phyloP scores from a whole-genome alignment of 2,888 invertebrate species.

The Perizoma flavofasciatum region DNA sequence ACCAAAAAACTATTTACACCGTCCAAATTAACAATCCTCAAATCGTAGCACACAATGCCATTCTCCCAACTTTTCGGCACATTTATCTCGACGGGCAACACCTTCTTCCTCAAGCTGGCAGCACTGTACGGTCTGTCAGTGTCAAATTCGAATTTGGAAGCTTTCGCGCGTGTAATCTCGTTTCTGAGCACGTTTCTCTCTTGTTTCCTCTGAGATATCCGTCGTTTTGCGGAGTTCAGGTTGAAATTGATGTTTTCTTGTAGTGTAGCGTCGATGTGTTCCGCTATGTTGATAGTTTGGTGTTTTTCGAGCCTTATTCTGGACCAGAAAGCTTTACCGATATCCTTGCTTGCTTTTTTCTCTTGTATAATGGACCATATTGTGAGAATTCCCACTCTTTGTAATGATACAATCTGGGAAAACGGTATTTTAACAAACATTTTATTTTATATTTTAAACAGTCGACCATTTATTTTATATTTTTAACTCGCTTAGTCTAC shows the following conservation, averaged over 20 bases:
- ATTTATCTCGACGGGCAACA: slow-evolving; percentile 51
- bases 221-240: slow-evolving; percentile 66
- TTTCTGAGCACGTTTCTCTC: slow-evolving; percentile 49
- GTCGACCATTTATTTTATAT: no score
- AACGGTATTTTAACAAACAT: slow-evolving; percentile 12
- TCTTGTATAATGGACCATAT: slow-evolving; percentile 73
- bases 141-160: slow-evolving; percentile 50
- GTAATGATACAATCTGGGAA: slow-evolving; percentile 65
- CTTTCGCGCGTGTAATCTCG: slow-evolving; percentile 55
- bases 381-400: slow-evolving; percentile 63
- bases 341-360: slow-evolving; percentile 52
- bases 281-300: slow-evolving; percentile 58
- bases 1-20: slow-evolving; percentile 62
- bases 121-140: slow-evolving; percentile 61
- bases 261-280: slow-evolving; percentile 51
- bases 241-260: slow-evolving; percentile 51
- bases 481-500: no score
- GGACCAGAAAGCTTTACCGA: slow-evolving; percentile 72
- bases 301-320: slow-evolving; percentile 64
- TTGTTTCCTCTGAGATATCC: slow-evolving; percentile 54
- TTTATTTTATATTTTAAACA: no score
- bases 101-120: slow-evolving; percentile 52
- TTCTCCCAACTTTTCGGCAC: slow-evolving; percentile 56
- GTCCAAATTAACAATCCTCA: slow-evolving; percentile 61
- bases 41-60: slow-evolving; percentile 61